These are phyloP conservation scores for Bolinopsis microptera DNA, from an alignment of 37 sponge, comb jelly and placozoan species.

Conservation along the genomic window DNA sequence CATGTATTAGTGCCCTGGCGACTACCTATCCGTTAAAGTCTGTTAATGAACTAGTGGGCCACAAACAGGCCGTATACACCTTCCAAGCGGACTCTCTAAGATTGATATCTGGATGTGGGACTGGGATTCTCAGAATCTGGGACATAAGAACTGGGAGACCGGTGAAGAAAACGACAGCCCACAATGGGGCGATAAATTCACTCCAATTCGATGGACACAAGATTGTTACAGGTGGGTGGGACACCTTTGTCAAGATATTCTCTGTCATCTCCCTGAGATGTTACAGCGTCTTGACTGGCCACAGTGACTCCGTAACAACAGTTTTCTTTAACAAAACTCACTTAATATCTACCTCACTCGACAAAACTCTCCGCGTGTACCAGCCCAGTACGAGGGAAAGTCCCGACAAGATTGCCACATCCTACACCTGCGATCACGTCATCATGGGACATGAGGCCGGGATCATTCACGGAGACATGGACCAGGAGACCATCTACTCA, in stretches of 20 bases:
- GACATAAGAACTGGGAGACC: conserved; percentile 41
- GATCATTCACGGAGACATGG: conserved; percentile 58
- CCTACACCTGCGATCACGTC: conserved; percentile 64
- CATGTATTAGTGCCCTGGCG: conserved; percentile 53
- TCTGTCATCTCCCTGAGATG: not conserved
- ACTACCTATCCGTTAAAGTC: conserved; percentile 33
- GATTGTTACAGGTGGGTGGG: conserved; percentile 48
- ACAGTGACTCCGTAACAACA: conserved; percentile 3
- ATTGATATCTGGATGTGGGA: conserved; percentile 23
- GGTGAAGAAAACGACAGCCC: conserved; percentile 22
- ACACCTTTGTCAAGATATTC: conserved; percentile 55
- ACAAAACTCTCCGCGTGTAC: conserved; percentile 42
- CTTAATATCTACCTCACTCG: conserved; percentile 29
- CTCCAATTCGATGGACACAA: conserved; percentile 56
- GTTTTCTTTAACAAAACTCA: conserved; percentile 53
- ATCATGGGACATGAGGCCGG: conserved; percentile 50
- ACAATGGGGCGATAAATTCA: conserved; percentile 49
- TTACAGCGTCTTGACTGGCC: not conserved
- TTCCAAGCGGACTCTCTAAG: conserved; percentile 54
- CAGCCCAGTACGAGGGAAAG: not conserved
- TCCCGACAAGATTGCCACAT: not conserved
- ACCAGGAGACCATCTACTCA: not conserved
- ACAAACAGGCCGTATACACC: conserved; percentile 47
- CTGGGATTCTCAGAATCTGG: conserved; percentile 29
- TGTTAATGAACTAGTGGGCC: conserved; percentile 2